phyloP scores from a whole-genome alignment of 2,797 vertebrate species.

The Gymnopithys bicolor region DNA sequence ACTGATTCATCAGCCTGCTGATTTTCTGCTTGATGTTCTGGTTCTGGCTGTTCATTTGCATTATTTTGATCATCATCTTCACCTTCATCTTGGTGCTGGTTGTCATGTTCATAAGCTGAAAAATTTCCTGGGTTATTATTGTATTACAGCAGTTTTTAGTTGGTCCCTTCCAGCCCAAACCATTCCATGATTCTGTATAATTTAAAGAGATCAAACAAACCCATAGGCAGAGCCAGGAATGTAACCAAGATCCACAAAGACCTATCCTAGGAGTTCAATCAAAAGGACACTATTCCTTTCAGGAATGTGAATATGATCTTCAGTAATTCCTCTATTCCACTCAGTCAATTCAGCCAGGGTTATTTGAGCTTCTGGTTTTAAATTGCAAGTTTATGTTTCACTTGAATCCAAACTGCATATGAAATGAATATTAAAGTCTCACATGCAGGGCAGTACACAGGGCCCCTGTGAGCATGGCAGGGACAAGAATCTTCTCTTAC shows the following conservation, averaged over 20 bases:
- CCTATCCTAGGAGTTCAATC: background rate
- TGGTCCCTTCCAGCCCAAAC: background rate
- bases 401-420: background rate
- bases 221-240: background rate
- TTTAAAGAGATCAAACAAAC: background rate
- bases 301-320: background rate
- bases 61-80: slow-evolving; percentile 77
- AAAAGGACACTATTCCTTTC: background rate
- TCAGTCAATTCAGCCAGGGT: background rate
- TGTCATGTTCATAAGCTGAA: slow-evolving; percentile 78
- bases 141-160: background rate
- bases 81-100: slow-evolving; percentile 77
- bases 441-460: background rate
- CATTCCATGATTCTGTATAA: background rate
- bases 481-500: slow-evolving; percentile 37
- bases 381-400: background rate
- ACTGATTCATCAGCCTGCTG: slow-evolving; percentile 65
- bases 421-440: background rate
- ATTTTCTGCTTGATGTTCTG: slow-evolving; percentile 61
- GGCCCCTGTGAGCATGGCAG: background rate
- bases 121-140: background rate
- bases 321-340: background rate
- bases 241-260: background rate
- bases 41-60: slow-evolving; percentile 67
- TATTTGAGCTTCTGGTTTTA: background rate